phyloP scores from a whole-genome alignment of 2,113 vertebrate species.

The Aegypius monachus region DNA sequence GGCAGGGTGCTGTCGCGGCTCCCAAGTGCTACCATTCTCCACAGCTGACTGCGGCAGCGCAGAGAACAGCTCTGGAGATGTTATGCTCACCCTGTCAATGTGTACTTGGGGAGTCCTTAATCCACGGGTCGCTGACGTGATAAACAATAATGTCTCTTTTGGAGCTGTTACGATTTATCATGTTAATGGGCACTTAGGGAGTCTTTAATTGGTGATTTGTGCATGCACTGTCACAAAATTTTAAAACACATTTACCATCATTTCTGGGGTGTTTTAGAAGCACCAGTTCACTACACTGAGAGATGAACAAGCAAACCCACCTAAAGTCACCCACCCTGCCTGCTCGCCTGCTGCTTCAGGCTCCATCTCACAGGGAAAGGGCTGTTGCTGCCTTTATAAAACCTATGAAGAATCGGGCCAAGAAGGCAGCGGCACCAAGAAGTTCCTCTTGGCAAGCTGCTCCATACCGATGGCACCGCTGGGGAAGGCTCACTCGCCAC shows the following conservation, averaged over 20 bases:
- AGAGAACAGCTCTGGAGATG: not conserved
- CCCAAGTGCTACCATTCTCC: not conserved
- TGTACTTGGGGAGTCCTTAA: slow-evolving; percentile 66
- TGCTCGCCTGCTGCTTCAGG: not conserved
- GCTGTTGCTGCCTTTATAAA: not conserved
- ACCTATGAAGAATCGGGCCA: fast-evolving
- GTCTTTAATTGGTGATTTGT: slow-evolving; percentile 72
- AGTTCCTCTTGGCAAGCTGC: not conserved
- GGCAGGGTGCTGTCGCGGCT: not conserved
- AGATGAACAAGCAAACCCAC: not conserved
- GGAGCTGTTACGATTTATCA: slow-evolving; percentile 65
- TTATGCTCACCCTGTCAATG: slow-evolving; percentile 23
- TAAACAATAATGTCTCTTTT: slow-evolving; percentile 70
- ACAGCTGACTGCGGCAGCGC: not conserved
- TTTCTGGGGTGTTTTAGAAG: slow-evolving; percentile 56
- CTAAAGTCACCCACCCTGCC: not conserved
- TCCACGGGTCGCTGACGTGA: slow-evolving; percentile 60
- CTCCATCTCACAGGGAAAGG: fast-evolving
- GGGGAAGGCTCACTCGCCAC: fast-evolving
- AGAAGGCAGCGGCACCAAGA: not conserved
- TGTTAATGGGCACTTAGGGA: slow-evolving; percentile 64
- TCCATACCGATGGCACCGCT: fast-evolving
- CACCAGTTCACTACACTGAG: not conserved
- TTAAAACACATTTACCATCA: slow-evolving; percentile 63
- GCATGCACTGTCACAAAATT: slow-evolving; percentile 66